These are phyloP conservation scores for Nephrocerus scutellatus DNA, from an alignment of 2,888 invertebrate species.

Conservation along the genomic window DNA sequence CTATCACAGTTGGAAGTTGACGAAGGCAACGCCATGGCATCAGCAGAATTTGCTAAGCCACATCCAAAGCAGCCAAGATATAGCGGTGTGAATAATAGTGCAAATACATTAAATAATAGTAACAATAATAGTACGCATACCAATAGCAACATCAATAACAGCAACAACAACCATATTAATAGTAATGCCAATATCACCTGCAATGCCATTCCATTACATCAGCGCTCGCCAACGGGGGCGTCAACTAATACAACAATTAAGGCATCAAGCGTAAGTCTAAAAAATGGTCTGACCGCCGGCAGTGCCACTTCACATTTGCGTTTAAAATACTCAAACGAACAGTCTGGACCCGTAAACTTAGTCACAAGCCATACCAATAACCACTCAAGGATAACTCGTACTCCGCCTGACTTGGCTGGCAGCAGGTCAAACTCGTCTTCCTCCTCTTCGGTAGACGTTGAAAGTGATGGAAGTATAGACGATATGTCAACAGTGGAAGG, in stretches of 20 bases:
- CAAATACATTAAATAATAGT: slow-evolving; percentile 19
- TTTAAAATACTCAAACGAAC: slow-evolving; percentile 25
- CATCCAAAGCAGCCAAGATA: slow-evolving; percentile 33
- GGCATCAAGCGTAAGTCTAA: slow-evolving; percentile 16
- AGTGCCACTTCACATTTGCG: no score
- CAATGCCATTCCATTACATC: slow-evolving; percentile 27
- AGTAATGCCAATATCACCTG: slow-evolving; percentile 17
- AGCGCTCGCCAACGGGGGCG: slow-evolving; percentile 20
- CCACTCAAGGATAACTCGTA: slow-evolving; percentile 13
- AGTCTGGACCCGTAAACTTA: slow-evolving; percentile 34
- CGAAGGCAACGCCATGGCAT: slow-evolving; percentile 25
- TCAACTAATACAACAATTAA: slow-evolving; percentile 13
- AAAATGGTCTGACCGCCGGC: slow-evolving; percentile 11
- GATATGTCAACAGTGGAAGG: slow-evolving; percentile 22
- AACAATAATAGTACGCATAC: slow-evolving; percentile 16
- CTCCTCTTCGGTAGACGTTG: slow-evolving; percentile 9
- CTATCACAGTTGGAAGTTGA: slow-evolving; percentile 6
- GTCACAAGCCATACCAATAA: slow-evolving; percentile 28
- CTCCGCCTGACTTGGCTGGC: slow-evolving; percentile 18
- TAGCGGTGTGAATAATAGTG: slow-evolving; percentile 19
- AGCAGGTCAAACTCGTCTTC: slow-evolving; percentile 10
- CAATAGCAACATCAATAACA: slow-evolving; percentile 18
- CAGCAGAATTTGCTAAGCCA: slow-evolving; percentile 32
- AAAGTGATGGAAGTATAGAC: slow-evolving; percentile 16
- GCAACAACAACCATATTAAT: slow-evolving; percentile 15